Evolutionary conservation across 1,140 invertebrate genomes (phyloP).

Genomic region (Idris sp.): DNA sequence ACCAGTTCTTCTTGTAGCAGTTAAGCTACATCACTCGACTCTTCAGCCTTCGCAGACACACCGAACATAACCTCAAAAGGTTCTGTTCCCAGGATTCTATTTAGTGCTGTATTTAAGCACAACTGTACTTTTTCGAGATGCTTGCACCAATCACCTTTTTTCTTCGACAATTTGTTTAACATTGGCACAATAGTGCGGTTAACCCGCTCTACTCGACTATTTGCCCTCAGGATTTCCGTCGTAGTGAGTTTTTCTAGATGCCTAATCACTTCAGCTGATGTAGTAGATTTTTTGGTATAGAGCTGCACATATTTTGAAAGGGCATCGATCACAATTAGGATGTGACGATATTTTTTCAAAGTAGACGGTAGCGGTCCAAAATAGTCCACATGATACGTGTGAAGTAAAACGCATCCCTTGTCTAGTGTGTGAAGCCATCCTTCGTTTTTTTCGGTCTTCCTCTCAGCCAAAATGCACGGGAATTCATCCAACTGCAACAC

Average conservation of each 20-base stretch:
- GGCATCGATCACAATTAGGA: not conserved
- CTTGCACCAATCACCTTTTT: not conserved
- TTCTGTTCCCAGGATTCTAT: not conserved
- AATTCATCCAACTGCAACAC: no score
- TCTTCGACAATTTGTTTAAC: constrained; percentile 1
- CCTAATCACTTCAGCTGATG: not conserved
- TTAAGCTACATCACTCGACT: no score
- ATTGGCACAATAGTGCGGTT: no score
- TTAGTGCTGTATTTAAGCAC: not conserved
- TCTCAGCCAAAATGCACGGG: not conserved
- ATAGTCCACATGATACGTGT: not conserved
- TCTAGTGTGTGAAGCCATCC: not conserved
- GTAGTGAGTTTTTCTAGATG: not conserved
- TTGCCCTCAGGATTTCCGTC: not conserved
- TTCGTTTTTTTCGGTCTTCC: not conserved
- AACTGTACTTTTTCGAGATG: not conserved
- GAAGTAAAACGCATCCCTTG: not conserved
- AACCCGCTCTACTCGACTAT: not conserved
- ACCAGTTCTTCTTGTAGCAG: not conserved
- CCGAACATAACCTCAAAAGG: constrained; percentile 1
- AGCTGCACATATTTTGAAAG: not conserved
- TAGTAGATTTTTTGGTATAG: not conserved
- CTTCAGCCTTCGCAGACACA: not conserved
- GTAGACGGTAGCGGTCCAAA: not conserved
- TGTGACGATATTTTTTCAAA: not conserved